Percentiles rank a stretch among this genome's conserved stretches.
phyloP scores from a whole-genome alignment of 2,113 vertebrate species.

The Oreocharis arfaki region DNA sequence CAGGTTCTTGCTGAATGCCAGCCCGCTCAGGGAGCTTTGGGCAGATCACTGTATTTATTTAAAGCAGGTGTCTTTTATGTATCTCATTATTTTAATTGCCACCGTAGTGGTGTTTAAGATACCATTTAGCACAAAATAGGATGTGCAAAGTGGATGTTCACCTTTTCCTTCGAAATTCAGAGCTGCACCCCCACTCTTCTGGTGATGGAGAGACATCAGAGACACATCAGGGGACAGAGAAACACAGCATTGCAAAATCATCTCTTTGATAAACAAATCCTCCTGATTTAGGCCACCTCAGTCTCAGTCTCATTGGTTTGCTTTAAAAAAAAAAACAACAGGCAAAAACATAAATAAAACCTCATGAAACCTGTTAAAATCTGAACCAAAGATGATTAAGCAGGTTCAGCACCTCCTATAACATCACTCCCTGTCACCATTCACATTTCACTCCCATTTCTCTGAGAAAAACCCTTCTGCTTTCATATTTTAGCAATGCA shows the following conservation, averaged over 20 bases:
- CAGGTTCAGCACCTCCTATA: slow-evolving; percentile 33
- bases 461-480: neutral
- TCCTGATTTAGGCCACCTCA: neutral
- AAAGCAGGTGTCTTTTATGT: slow-evolving; percentile 66
- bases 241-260: neutral
- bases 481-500: neutral
- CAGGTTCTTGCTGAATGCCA: neutral
- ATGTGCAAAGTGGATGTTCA: neutral
- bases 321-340: neutral
- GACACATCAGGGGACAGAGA: neutral
- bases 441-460: slow-evolving; percentile 10
- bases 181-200: neutral
- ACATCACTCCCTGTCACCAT: slow-evolving; percentile 8
- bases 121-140: slow-evolving; percentile 5
- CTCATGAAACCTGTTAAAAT: neutral
- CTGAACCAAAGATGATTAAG: neutral
- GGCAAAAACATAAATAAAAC: neutral
- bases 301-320: neutral
- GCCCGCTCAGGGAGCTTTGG: slow-evolving; percentile 17
- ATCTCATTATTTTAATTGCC: slow-evolving; percentile 57
- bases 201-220: neutral
- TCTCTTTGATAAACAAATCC: neutral
- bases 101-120: neutral
- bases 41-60: slow-evolving; percentile 54
- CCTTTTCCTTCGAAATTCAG: neutral